Evolutionary conservation across 2,797 vertebrate species (phyloP).

Genomic region (Poeciliopsis infans): DNA sequence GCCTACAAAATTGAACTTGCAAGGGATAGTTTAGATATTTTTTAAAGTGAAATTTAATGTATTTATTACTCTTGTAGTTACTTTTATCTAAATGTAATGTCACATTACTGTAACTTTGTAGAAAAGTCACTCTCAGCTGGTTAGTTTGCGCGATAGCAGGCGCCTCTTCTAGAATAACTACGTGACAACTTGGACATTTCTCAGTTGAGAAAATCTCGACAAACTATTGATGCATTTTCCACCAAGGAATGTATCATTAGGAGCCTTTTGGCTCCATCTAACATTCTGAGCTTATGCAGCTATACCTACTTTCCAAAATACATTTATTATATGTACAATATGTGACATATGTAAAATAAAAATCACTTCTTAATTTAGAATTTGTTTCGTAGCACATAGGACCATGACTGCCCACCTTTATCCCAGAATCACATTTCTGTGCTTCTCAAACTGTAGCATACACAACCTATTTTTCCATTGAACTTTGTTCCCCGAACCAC

Average conservation of each 20-base stretch:
- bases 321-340: neutral
- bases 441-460: neutral
- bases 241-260: neutral
- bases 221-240: neutral
- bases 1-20: neutral
- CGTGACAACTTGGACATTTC: neutral
- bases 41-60: neutral
- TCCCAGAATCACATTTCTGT: neutral
- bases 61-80: neutral
- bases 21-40: neutral
- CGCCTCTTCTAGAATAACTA: neutral
- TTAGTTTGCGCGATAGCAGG: neutral
- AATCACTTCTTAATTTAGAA: neutral
- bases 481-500: neutral
- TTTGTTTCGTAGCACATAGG: neutral
- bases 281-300: neutral
- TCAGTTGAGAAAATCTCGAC: neutral
- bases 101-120: neutral
- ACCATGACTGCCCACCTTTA: neutral
- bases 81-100: neutral
- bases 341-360: neutral
- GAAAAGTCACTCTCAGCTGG: neutral
- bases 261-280: neutral
- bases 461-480: neutral
- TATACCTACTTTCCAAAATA: neutral